A percentile compares a stretch with the other conserved stretches of the same genome.
Evolutionary conservation across 2,888 invertebrate genomes (phyloP).

Genomic region (Julus scanicus): DNA sequence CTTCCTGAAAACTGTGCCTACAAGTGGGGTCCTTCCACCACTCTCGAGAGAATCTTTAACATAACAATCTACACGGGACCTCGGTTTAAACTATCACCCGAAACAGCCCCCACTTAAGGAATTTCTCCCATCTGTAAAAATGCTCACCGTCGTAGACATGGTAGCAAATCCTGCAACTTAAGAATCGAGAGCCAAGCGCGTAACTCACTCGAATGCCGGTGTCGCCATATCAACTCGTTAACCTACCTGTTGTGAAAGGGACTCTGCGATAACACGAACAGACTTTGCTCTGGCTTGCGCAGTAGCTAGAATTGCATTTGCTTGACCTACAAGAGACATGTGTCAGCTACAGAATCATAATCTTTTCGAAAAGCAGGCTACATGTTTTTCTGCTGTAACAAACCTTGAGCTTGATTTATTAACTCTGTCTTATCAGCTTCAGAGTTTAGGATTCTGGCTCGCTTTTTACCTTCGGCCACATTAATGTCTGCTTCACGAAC

Average conservation of each 20-base stretch:
- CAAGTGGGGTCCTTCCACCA: too few relatives aligned
- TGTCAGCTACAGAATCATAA: slow-evolving; percentile 17
- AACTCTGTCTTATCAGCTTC: slow-evolving; percentile 95
- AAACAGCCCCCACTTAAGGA: too few relatives aligned
- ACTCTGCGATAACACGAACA: slow-evolving; percentile 79
- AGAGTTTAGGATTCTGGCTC: slow-evolving; percentile 89
- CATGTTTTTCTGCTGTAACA: background rate
- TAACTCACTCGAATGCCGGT: too few relatives aligned
- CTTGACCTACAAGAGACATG: slow-evolving; percentile 72
- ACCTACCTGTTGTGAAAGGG: slow-evolving; percentile 69
- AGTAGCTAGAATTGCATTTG: slow-evolving; percentile 88
- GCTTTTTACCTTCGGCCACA: slow-evolving; percentile 95
- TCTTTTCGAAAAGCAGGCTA: slow-evolving; percentile 10
- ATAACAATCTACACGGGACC: too few relatives aligned
- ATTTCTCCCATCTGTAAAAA: too few relatives aligned
- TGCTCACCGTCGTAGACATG: too few relatives aligned
- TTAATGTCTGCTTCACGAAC: slow-evolving; percentile 82
- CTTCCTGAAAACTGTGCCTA: too few relatives aligned
- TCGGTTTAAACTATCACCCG: too few relatives aligned
- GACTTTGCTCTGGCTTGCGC: slow-evolving; percentile 91
- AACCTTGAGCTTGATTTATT: slow-evolving; percentile 90
- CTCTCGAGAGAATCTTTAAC: too few relatives aligned
- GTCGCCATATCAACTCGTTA: too few relatives aligned
- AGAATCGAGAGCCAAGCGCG: too few relatives aligned
- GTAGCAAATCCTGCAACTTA: too few relatives aligned